Percentiles rank a stretch among this genome's conserved stretches.
These are phyloP conservation scores for Cydia splendana DNA, from an alignment of 1,140 invertebrate genomes.

Conservation along the genomic window DNA sequence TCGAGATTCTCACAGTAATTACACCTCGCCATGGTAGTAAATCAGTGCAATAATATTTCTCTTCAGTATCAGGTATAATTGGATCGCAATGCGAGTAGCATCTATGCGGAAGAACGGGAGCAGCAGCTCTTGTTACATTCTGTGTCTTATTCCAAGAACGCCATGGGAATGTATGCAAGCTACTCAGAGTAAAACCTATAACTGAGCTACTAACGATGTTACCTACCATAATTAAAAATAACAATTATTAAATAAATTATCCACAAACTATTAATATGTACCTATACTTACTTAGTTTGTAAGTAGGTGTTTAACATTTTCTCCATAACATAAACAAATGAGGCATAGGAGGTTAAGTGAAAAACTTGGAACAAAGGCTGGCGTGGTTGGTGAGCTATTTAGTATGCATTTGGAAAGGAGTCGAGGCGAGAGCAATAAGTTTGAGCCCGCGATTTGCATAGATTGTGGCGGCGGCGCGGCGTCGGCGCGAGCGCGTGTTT, in stretches of 20 bases:
- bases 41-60: constrained; percentile 70
- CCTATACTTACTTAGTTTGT: no score
- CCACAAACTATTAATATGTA: background rate
- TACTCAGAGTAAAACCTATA: background rate
- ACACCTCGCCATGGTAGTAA: constrained; percentile 50
- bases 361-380: constrained; percentile 69
- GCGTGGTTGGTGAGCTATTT: constrained; percentile 64
- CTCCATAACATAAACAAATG: constrained; percentile 53
- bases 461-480: constrained; percentile 58
- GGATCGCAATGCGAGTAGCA: constrained; percentile 70
- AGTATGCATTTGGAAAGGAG: constrained; percentile 78
- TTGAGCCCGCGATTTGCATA: constrained; percentile 74
- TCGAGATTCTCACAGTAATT: constrained; percentile 71
- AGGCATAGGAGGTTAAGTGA: constrained; percentile 58
- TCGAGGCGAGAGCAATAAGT: constrained; percentile 78
- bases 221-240: background rate
- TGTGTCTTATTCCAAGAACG: constrained; percentile 72
- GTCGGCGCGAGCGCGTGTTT: constrained; percentile 53
- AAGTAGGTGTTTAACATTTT: constrained; percentile 41
- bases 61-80: constrained; percentile 71
- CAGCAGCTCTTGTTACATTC: constrained; percentile 72
- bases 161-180: constrained; percentile 63
- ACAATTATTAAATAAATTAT: background rate
- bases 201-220: background rate
- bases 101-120: constrained; percentile 72